These are phyloP conservation scores for Himalopsyche kuldschensis DNA, from an alignment of 2,888 invertebrate genomes.

Conservation along the genomic window DNA sequence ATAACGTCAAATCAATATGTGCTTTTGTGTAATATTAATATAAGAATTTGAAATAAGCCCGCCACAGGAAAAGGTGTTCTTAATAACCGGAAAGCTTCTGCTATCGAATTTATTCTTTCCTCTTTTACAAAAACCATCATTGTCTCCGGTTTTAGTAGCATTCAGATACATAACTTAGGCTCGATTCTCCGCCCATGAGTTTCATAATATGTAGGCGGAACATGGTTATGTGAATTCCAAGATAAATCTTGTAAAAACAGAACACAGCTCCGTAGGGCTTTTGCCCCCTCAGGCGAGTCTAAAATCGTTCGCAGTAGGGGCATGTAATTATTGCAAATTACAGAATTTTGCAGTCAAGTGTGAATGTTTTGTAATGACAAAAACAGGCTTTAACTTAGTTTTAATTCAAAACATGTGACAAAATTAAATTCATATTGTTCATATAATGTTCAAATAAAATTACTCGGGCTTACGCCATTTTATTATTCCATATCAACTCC, in stretches of 20 bases:
- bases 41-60: too few relatives aligned
- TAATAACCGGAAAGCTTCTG: not conserved
- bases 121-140: not conserved
- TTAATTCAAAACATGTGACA: not conserved
- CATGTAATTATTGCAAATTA: not conserved
- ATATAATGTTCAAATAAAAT: too few relatives aligned
- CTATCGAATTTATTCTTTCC: not conserved
- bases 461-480: too few relatives aligned
- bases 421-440: not conserved
- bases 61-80: not conserved
- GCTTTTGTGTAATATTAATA: too few relatives aligned
- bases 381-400: not conserved
- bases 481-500: too few relatives aligned
- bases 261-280: not conserved
- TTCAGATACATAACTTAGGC: not conserved
- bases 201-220: constrained; percentile 1
- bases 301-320: not conserved
- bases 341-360: not conserved
- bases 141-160: not conserved
- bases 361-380: not conserved
- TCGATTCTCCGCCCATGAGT: not conserved
- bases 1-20: too few relatives aligned
- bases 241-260: not conserved
- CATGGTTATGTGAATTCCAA: not conserved
- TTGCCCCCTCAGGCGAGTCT: not conserved